Evolutionary conservation across 2,797 vertebrate genomes (phyloP).

Genomic region (Pangasius sanitwongsei): DNA sequence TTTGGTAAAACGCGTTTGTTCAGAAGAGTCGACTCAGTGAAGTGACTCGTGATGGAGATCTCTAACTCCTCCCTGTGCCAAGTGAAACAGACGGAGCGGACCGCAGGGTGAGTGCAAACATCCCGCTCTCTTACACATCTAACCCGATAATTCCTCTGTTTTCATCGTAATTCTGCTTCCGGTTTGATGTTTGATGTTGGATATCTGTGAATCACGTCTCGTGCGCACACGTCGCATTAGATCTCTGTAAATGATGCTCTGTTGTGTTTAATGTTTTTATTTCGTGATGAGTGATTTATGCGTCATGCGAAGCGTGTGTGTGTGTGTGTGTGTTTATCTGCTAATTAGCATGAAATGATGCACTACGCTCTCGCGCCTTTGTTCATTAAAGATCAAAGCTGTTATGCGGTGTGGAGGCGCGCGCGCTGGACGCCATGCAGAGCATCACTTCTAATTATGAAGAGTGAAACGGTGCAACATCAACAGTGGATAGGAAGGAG

Average conservation of each 20-base stretch:
- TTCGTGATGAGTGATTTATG: background rate
- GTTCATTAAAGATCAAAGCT: conserved; percentile 23
- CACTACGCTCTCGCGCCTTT: conserved; percentile 6
- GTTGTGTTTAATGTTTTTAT: background rate
- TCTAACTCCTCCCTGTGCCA: conserved; percentile 6
- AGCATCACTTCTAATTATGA: conserved; percentile 1
- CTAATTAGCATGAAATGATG: background rate
- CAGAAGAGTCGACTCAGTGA: conserved; percentile 29
- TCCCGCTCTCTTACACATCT: background rate
- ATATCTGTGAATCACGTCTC: background rate
- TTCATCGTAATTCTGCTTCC: background rate
- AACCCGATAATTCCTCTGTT: background rate
- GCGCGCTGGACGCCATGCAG: background rate
- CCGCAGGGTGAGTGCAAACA: conserved; percentile 37
- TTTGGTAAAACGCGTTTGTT: background rate
- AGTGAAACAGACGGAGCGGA: conserved; percentile 42
- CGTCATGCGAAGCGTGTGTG: background rate
- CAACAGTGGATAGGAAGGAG: background rate
- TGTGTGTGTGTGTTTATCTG: background rate
- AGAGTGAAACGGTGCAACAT: background rate
- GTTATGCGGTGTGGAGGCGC: conserved; percentile 15
- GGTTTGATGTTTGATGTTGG: background rate
- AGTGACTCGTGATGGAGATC: conserved; percentile 28
- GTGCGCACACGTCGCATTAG: background rate
- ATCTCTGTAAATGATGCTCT: background rate